Evolutionary conservation across 2,888 invertebrate genomes (phyloP), one percentile per base, ranked within the genome.

Genomic region (Apamea monoglypha): DNA sequence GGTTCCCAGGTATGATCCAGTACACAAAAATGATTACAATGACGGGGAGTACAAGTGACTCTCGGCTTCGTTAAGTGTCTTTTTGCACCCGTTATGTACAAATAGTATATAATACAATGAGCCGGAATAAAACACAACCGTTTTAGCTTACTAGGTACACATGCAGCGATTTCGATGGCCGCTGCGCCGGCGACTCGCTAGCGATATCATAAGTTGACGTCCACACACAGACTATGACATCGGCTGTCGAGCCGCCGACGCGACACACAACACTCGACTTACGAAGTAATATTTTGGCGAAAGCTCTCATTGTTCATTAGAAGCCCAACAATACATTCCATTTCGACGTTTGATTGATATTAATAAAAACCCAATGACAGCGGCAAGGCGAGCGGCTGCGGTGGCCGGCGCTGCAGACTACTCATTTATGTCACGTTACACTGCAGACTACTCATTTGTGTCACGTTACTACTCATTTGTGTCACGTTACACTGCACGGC

Each of bases 391-490:
- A 61, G 61, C n/a, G 61, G 72, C 29, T n/a, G n/a, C n/a, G n/a
- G n/a, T n/a, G n/a, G n/a, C n/a, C n/a, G n/a, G 72, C 53, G 50
- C 40, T 50, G 53, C 44, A 1, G 14, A n/a, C 18, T 16, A 10
- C 75, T 32, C 75, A 56, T 40, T 25, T 53, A 16, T 64, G 32
- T 29, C 40, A 64, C 63, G 53, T 73, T 63, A 73, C 74, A 29
- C 10, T 63, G 63, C 40, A 25, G n/a, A n/a, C n/a, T n/a, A n/a
- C 66, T 77, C 75, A 56, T 40, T 25, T 53, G 21, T 64, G 32
- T 29, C 40, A 64, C 63, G 53, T 73, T 63, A 73, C 74, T n/a
- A n/a, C 66, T 77, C 75, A 56, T 40, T 25, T 53, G 21, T 64
- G 32, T 29, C 40, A 64, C 63, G 53, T 73, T 63, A 73, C 74